phyloP scores from a whole-genome alignment of 2,797 vertebrate species.

The Aselliscus stoliczkanus region DNA sequence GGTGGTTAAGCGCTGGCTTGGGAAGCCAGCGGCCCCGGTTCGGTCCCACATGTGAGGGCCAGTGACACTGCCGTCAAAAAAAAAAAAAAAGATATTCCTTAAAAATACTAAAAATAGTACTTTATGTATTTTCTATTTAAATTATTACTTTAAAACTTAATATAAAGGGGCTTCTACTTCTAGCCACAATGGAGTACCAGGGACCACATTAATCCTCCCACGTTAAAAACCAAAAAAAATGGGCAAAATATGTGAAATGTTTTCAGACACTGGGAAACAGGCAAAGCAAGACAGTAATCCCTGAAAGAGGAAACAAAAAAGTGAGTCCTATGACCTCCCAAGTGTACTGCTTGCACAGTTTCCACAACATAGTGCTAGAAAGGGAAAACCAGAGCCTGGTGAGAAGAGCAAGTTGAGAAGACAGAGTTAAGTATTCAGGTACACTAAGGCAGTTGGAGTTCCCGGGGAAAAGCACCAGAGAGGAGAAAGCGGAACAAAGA shows the following conservation, averaged over 20 bases:
- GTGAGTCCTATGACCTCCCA: not conserved
- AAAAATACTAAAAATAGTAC: no score
- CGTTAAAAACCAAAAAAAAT: not conserved
- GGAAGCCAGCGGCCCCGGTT: no score
- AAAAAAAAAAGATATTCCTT: no score
- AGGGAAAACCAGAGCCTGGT: not conserved
- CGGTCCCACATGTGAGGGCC: no score
- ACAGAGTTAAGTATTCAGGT: not conserved
- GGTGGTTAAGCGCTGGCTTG: no score
- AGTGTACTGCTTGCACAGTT: not conserved
- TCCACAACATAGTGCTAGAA: not conserved
- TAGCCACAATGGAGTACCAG: not conserved
- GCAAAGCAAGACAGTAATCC: not conserved
- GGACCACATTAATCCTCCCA: not conserved
- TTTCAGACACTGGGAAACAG: not conserved
- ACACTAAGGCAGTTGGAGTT: not conserved
- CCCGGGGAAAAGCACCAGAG: not conserved
- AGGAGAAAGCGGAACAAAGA: not conserved
- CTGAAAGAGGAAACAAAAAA: not conserved
- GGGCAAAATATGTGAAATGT: not conserved
- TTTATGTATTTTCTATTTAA: not conserved
- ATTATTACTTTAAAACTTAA: constrained; percentile 2
- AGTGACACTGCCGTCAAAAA: no score
- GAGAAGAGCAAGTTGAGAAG: not conserved
- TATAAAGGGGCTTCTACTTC: not conserved